These are phyloP conservation scores for Metaphire vulgaris DNA, from an alignment of 1,140 invertebrate genomes.

Conservation along the genomic window DNA sequence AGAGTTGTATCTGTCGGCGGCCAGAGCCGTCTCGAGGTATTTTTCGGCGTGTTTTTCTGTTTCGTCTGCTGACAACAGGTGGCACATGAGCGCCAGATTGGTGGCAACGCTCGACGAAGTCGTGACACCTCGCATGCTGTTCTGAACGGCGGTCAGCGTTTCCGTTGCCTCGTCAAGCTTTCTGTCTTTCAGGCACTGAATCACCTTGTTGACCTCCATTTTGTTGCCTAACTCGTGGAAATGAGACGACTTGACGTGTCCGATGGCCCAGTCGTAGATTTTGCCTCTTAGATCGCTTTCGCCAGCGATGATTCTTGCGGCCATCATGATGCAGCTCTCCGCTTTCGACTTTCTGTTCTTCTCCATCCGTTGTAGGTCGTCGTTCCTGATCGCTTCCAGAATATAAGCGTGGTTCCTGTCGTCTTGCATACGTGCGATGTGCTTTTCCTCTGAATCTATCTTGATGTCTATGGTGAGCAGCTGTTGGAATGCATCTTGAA, in stretches of 20 bases:
- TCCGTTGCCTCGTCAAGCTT: constrained; percentile 62
- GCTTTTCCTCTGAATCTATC: constrained; percentile 75
- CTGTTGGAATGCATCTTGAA: constrained; percentile 84
- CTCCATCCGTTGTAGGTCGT: constrained; percentile 70
- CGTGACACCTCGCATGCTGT: constrained; percentile 47
- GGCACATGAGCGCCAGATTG: constrained; percentile 85
- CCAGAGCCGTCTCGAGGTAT: constrained; percentile 64
- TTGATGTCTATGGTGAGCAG: constrained; percentile 79
- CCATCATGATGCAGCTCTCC: constrained; percentile 76
- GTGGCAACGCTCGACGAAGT: constrained; percentile 67
- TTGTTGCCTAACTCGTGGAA: constrained; percentile 74
- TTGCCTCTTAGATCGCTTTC: constrained; percentile 68
- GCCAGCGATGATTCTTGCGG: constrained; percentile 85
- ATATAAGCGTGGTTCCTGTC: constrained; percentile 66
- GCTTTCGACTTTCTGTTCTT: constrained; percentile 64
- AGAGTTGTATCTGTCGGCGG: constrained; percentile 72
- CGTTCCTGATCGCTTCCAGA: constrained; percentile 70
- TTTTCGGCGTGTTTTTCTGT: constrained; percentile 76
- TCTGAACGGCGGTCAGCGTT: not conserved
- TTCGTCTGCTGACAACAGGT: constrained; percentile 63
- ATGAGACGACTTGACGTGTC: constrained; percentile 67
- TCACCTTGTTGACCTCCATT: constrained; percentile 87
- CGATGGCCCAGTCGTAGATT: constrained; percentile 60
- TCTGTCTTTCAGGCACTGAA: constrained; percentile 77
- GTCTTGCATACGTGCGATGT: constrained; percentile 58